phyloP scores from a whole-genome alignment of 2,797 vertebrate species.

The Sebastes alutus region DNA sequence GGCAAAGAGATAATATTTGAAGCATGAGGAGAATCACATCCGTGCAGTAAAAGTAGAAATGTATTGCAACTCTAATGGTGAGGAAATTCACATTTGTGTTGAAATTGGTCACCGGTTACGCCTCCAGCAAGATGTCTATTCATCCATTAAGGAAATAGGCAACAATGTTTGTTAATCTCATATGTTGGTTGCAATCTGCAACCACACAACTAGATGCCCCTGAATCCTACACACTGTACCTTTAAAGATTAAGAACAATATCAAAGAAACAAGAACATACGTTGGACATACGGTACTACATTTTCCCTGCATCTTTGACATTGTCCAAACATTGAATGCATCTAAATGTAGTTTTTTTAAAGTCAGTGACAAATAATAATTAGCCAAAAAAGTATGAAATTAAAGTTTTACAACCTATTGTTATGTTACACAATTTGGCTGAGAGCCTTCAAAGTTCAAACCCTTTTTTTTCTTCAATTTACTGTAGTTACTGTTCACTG shows the following conservation, averaged over 20 bases:
- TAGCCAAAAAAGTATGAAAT: neutral
- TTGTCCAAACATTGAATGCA: neutral
- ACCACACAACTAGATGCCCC: no score
- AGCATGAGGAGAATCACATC: neutral
- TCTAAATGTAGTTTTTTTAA: neutral
- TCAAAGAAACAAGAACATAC: neutral
- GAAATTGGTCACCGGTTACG: neutral
- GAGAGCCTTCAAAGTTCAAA: neutral
- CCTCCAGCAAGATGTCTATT: neutral
- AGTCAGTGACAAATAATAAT: neutral
- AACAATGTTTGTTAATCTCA: neutral
- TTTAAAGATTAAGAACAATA: neutral
- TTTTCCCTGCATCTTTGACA: neutral
- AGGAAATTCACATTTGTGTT: neutral
- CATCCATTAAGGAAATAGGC: neutral
- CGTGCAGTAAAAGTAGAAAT: neutral
- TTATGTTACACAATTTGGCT: neutral
- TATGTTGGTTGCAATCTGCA: no score
- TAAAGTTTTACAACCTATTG: neutral
- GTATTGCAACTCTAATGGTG: neutral
- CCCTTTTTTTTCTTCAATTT: neutral
- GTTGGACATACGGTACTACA: neutral
- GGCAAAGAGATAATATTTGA: constrained; percentile 53
- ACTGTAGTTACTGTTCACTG: neutral
- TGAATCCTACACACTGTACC: no score